Conservation (phyloP, 2,888 invertebrate genomes). For the Podabrus alpinus region DNA sequence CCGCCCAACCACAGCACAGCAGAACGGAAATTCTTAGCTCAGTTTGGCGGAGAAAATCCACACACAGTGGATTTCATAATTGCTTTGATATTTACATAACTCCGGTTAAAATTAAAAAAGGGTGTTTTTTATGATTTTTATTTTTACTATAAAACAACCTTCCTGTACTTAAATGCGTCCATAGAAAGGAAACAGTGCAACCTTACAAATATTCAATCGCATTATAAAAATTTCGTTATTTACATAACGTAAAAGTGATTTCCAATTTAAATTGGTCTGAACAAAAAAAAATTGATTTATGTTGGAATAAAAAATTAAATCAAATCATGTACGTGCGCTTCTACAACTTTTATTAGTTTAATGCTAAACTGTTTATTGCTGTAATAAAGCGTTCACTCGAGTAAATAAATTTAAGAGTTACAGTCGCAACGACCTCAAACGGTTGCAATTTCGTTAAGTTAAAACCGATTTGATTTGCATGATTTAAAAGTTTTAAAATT, state of each 20-base stretch:
- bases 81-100: too few species aligned
- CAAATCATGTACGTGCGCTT: background rate
- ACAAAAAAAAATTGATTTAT: background rate
- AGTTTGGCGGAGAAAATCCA: too few species aligned
- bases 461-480: background rate
- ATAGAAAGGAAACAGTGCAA: too few species aligned
- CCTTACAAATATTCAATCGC: too few species aligned
- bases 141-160: background rate
- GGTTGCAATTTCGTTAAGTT: background rate
- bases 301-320: background rate
- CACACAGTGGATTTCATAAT: too few species aligned
- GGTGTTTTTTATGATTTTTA: background rate
- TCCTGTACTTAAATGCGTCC: background rate
- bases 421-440: background rate
- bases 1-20: too few species aligned
- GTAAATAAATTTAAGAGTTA: background rate
- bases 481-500: background rate
- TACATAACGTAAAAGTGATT: background rate
- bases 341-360: background rate
- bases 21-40: too few species aligned
- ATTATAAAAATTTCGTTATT: too few species aligned
- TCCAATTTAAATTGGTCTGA: background rate
- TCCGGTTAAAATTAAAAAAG: too few species aligned
- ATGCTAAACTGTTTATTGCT: background rate
- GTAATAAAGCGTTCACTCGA: background rate